A percentile compares a stretch with the other conserved stretches of the same genome.
These are phyloP conservation scores for Elymnias hypermnestra DNA, from an alignment of 1,140 invertebrate species.

Conservation along the genomic window DNA sequence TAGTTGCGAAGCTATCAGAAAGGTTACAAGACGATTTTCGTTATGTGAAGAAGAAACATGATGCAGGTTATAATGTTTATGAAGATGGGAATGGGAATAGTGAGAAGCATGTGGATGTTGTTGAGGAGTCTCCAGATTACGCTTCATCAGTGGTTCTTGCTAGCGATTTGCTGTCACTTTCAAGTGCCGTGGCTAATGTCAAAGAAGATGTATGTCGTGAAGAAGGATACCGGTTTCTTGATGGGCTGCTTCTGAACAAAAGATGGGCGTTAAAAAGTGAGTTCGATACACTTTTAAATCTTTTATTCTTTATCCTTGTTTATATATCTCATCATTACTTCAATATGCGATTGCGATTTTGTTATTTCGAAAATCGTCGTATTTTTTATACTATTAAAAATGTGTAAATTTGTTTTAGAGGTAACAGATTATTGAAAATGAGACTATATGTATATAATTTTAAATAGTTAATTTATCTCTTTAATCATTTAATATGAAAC, in stretches of 20 bases:
- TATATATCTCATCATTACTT: too few species aligned
- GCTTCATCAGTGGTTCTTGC: slow-evolving; percentile 63
- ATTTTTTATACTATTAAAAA: too few species aligned
- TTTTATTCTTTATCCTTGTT: too few species aligned
- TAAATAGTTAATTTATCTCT: too few species aligned
- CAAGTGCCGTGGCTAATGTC: slow-evolving; percentile 59
- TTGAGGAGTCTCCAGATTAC: slow-evolving; percentile 62
- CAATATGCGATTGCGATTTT: too few species aligned
- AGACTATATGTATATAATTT: too few species aligned
- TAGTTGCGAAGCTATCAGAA: slow-evolving; percentile 37
- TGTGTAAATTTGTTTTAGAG: too few species aligned
- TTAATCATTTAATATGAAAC: too few species aligned
- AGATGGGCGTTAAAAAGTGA: slow-evolving; percentile 78
- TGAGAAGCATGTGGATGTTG: slow-evolving; percentile 28
- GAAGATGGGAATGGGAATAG: slow-evolving; percentile 34
- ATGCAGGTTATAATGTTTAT: slow-evolving; percentile 36
- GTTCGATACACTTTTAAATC: too few species aligned
- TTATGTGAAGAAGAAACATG: slow-evolving; percentile 21
- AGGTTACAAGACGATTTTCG: slow-evolving; percentile 29
- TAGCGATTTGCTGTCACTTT: slow-evolving; percentile 61
- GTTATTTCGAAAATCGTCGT: too few species aligned
- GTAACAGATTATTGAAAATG: too few species aligned
- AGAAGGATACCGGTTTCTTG: slow-evolving; percentile 69
- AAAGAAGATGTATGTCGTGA: slow-evolving; percentile 63
- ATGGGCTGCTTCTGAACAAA: slow-evolving; percentile 66